Base-by-base conservation (phyloP, 1,140 invertebrate species). In the Pseudachorutes palmiensis region DNA sequence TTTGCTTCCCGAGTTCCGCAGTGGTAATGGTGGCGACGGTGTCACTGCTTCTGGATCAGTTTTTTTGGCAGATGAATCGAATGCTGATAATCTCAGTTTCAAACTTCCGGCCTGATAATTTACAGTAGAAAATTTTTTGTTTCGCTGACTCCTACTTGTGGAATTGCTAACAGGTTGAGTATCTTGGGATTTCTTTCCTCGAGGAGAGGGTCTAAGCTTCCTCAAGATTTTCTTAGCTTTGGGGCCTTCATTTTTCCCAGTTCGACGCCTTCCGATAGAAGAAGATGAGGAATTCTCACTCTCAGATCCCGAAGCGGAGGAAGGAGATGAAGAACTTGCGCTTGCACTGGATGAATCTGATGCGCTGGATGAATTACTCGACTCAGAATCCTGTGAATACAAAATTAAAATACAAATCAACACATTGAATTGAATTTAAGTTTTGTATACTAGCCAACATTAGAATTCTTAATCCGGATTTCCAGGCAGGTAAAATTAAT, bases 1-100 rank as follows among this genome's bases (percentile, higher is more conserved):
- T 24, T 55, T 55, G 36, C 36, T 45, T 45, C 9, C 36, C 19
- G 36, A 45, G n/a, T n/a, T 5, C 5, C 36, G 36, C 51, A 24
- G 12, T 55, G 51, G 5, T 5, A 22, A 22, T 64, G 62, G 24
- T 49, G 62, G 26, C 2, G 22, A 2, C 14, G 62, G 5, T 51
- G 36, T 26, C 2, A 45, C 2, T 45, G 5, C 2, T 16, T 22
- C 1, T 64, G 36, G 49, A 33, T 9, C 64, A 3, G 31, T 19
- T 36, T 48, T 33, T 2, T 31, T 12, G 28, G 30, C 41, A 22
- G 68, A 62, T 36, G 66, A 26, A 48, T 68, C 65, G 55, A 72
- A 64, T 32, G 68, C 64, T 64, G 71, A 68, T 26, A 72, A 65
- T 55, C 67, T 67, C 24, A 72, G 33, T 57, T 72, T 72, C 26